Percentiles rank a stretch among this genome's conserved stretches.
phyloP scores from a whole-genome alignment of 2,797 vertebrate species.

The Danio kyathit region DNA sequence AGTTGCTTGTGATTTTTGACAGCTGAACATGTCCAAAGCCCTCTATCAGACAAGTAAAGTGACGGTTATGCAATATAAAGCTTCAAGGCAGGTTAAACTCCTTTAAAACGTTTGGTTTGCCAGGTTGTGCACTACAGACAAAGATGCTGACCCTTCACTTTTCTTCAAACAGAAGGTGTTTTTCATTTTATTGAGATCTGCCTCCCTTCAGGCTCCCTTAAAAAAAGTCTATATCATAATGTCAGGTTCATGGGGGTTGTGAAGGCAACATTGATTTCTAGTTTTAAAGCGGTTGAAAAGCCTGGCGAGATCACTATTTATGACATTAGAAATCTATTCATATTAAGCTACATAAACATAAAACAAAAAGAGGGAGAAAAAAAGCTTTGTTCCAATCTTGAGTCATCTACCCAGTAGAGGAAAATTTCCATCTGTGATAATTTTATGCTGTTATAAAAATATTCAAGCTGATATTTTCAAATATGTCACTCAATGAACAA shows the following conservation, averaged over 20 bases:
- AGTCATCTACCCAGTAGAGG: background rate
- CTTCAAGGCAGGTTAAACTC: slow-evolving; percentile 46
- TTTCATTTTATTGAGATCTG: background rate
- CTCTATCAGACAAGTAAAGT: slow-evolving; percentile 38
- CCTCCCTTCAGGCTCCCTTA: background rate
- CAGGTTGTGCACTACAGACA: slow-evolving; percentile 12
- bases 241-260: background rate
- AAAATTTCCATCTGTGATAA: too few relatives aligned
- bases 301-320: background rate
- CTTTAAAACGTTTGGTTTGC: slow-evolving; percentile 32
- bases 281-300: background rate
- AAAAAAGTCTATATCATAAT: slow-evolving; percentile 19
- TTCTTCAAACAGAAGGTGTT: slow-evolving; percentile 23
- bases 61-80: slow-evolving; percentile 45
- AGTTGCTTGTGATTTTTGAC: slow-evolving; percentile 40
- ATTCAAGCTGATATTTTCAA: too few relatives aligned
- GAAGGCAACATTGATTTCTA: background rate
- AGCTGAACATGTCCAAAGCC: slow-evolving; percentile 45
- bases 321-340: too few relatives aligned
- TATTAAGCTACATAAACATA: background rate
- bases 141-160: slow-evolving; percentile 20
- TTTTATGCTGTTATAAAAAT: too few relatives aligned
- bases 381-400: background rate
- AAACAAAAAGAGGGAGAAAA: background rate
- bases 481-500: too few relatives aligned